A percentile compares a stretch with the other conserved stretches of the same genome.
These are phyloP conservation scores for Erebia palarica DNA, from an alignment of 2,888 invertebrate genomes.

Conservation along the genomic window DNA sequence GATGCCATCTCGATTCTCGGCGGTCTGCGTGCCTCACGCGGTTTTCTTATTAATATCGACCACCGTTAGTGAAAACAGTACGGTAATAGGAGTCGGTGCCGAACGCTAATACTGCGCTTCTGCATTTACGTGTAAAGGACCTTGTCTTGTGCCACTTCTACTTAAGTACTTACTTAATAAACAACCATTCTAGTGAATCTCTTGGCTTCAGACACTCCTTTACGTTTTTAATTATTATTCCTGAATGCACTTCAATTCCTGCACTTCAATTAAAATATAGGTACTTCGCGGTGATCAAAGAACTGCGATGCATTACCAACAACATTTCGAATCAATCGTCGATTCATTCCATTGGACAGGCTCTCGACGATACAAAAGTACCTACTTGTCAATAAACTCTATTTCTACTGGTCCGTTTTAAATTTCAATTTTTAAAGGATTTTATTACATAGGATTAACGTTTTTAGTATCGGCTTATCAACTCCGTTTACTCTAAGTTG, in stretches of 20 bases:
- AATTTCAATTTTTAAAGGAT: background rate
- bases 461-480: background rate
- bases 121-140: background rate
- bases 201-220: background rate
- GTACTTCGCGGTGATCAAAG: slow-evolving; percentile 9
- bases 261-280: slow-evolving; percentile 14
- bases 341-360: slow-evolving; percentile 10
- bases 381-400: background rate
- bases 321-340: slow-evolving; percentile 9
- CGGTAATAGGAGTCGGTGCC: slow-evolving; percentile 53
- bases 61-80: slow-evolving; percentile 51
- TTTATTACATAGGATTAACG: background rate
- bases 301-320: slow-evolving; percentile 1
- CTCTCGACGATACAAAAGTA: slow-evolving; percentile 9
- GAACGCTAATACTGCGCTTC: slow-evolving; percentile 43
- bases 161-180: background rate
- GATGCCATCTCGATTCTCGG: slow-evolving; percentile 32
- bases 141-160: background rate
- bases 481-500: background rate
- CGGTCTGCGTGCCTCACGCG: slow-evolving; percentile 59
- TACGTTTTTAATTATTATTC: background rate
- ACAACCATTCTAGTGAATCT: background rate
- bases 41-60: slow-evolving; percentile 47
- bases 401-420: background rate
- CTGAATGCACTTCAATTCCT: background rate